These are phyloP conservation scores for Isotomurus palustris DNA, from an alignment of 2,888 invertebrate genomes.

Conservation along the genomic window DNA sequence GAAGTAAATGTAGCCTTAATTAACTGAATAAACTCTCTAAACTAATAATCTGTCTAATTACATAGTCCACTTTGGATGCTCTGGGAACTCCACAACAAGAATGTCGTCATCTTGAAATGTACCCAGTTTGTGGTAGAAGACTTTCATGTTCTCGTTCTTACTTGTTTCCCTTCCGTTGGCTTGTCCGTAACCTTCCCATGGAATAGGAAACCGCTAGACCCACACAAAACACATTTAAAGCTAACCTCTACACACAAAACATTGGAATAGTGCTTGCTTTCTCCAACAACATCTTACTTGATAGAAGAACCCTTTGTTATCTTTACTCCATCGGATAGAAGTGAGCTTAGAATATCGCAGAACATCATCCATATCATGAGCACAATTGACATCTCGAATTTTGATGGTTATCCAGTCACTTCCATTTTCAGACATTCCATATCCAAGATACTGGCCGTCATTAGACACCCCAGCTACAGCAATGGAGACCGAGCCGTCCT, in stretches of 20 bases:
- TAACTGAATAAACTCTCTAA: no score
- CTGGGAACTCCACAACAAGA: slow-evolving; percentile 79
- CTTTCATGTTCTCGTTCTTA: slow-evolving; percentile 79
- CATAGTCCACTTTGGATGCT: slow-evolving; percentile 84
- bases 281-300: slow-evolving; percentile 62
- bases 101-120: slow-evolving; percentile 81
- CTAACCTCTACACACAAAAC: background rate
- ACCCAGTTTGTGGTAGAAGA: slow-evolving; percentile 84
- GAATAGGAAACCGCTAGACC: slow-evolving; percentile 68
- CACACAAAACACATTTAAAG: background rate
- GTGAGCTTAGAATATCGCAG: slow-evolving; percentile 88
- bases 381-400: slow-evolving; percentile 68
- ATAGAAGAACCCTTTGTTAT: slow-evolving; percentile 92
- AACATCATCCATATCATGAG: slow-evolving; percentile 78
- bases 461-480: slow-evolving; percentile 75
- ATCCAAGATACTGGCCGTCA: slow-evolving; percentile 83
- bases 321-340: slow-evolving; percentile 86
- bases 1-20: background rate
- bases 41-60: no score
- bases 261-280: background rate
- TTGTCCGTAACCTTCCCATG: slow-evolving; percentile 61
- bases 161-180: slow-evolving; percentile 88
- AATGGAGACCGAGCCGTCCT: slow-evolving; percentile 82
- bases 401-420: slow-evolving; percentile 94
- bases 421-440: slow-evolving; percentile 85